Evolutionary conservation across 2,797 vertebrate species (phyloP).

Genomic region (Thaleichthys pacificus): DNA sequence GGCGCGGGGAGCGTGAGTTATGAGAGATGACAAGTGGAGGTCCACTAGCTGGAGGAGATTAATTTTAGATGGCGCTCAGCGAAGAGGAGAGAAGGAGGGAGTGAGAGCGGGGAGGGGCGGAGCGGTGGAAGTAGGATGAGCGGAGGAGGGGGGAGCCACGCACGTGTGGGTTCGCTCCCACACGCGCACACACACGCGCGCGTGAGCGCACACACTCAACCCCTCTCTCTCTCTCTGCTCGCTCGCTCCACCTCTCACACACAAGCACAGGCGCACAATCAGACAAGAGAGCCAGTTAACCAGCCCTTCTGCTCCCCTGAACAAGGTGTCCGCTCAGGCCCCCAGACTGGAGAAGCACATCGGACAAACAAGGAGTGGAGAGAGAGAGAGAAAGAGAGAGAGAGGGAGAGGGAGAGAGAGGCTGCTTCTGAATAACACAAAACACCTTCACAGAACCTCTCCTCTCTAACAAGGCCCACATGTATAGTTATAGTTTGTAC

Average conservation of each 20-base stretch:
- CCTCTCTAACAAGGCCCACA: too few species aligned
- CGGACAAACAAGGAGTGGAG: conserved; percentile 35
- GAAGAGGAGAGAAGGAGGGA: conserved; percentile 34
- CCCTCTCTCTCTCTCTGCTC: neutral
- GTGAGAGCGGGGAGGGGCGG: conserved; percentile 14
- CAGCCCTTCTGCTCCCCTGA: conserved; percentile 40
- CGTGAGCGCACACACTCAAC: conserved; percentile 2
- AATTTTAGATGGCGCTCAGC: conserved; percentile 53
- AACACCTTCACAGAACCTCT: too few species aligned
- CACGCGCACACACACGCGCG: neutral
- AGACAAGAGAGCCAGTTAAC: conserved; percentile 17
- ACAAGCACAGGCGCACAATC: conserved; percentile 4
- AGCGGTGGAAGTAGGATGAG: too few species aligned
- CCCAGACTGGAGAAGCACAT: conserved; percentile 28
- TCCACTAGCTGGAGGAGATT: conserved; percentile 63
- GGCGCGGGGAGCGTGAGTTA: conserved; percentile 62
- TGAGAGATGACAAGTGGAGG: conserved; percentile 69
- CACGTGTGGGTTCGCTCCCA: neutral
- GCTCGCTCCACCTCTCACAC: too few species aligned
- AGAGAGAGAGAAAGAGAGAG: conserved; percentile 4
- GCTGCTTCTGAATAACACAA: too few species aligned
- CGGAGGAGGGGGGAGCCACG: too few species aligned
- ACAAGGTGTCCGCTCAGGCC: conserved; percentile 40
- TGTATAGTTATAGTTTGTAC: too few species aligned
- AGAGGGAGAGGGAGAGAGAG: too few species aligned